Percentiles rank a stretch among this genome's conserved stretches.
These are phyloP conservation scores for Bombus fervidus DNA, from an alignment of 1,140 invertebrate genomes.

Conservation along the genomic window DNA sequence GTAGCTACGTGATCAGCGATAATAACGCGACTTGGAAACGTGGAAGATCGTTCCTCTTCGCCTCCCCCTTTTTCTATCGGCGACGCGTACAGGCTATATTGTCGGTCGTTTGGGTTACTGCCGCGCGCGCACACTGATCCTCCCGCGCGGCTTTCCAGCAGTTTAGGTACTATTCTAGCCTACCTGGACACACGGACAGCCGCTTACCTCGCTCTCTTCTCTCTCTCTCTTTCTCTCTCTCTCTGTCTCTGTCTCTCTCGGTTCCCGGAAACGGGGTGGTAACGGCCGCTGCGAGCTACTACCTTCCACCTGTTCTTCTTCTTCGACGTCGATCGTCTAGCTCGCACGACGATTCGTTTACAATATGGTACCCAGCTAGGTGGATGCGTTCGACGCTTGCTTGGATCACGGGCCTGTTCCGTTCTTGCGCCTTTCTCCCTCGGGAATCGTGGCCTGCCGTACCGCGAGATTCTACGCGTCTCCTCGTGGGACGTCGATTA, in stretches of 20 bases:
- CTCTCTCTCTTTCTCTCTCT: conserved; percentile 6
- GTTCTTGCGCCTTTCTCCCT: conserved; percentile 46
- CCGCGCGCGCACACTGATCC: conserved; percentile 25
- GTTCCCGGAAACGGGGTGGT: conserved; percentile 65
- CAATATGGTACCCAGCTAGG: conserved; percentile 43
- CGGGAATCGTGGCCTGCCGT: not conserved
- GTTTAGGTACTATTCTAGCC: conserved; percentile 51
- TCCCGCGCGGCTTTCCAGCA: conserved; percentile 11
- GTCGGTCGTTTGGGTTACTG: conserved; percentile 55
- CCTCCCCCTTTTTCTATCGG: conserved; percentile 59
- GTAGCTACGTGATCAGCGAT: conserved; percentile 82
- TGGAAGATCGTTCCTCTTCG: conserved; percentile 61
- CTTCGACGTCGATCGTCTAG: conserved; percentile 50
- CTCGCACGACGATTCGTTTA: conserved; percentile 50
- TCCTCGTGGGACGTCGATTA: not conserved
- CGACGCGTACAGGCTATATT: conserved; percentile 54
- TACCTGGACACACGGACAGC: not conserved
- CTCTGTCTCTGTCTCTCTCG: conserved; percentile 9
- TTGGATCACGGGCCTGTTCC: conserved; percentile 59
- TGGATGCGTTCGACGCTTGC: conserved; percentile 71
- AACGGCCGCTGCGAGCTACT: conserved; percentile 53
- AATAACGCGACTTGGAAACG: conserved; percentile 77
- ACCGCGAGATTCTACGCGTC: not conserved
- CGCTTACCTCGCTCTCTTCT: not conserved
- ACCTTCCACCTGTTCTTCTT: conserved; percentile 63